These are phyloP conservation scores for Carapus acus DNA, from an alignment of 2,797 vertebrate genomes.

Conservation along the genomic window DNA sequence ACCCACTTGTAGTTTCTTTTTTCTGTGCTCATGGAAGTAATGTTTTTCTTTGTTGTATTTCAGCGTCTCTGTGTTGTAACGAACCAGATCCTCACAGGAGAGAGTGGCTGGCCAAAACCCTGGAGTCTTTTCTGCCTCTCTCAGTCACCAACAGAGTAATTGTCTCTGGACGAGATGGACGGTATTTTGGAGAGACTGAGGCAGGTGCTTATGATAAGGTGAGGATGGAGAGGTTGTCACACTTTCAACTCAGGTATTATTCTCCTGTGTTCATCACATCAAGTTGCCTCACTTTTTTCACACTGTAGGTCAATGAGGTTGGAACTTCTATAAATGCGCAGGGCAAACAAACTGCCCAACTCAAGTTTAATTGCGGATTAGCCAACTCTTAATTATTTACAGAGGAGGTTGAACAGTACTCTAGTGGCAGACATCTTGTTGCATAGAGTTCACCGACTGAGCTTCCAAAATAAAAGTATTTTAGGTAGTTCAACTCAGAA, in stretches of 20 bases:
- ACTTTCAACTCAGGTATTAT: too few species aligned
- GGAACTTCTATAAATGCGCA: too few species aligned
- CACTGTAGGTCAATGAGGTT: too few species aligned
- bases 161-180: slow-evolving; percentile 81
- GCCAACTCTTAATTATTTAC: too few species aligned
- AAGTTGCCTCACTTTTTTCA: slow-evolving; percentile 25
- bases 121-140: slow-evolving; percentile 87
- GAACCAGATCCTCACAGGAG: slow-evolving; percentile 80
- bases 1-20: neutral
- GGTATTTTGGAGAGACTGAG: slow-evolving; percentile 68
- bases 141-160: slow-evolving; percentile 66
- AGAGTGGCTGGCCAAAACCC: slow-evolving; percentile 80
- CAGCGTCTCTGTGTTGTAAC: slow-evolving; percentile 86
- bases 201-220: slow-evolving; percentile 72
- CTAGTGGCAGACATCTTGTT: too few species aligned
- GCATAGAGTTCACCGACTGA: too few species aligned
- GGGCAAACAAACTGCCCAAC: too few species aligned
- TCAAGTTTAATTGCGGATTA: too few species aligned
- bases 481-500: too few species aligned
- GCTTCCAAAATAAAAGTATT: too few species aligned
- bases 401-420: too few species aligned
- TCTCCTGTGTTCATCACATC: slow-evolving; percentile 24
- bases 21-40: slow-evolving; percentile 3
- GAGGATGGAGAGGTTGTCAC: slow-evolving; percentile 20
- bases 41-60: slow-evolving; percentile 28